A percentile compares a stretch with the other conserved stretches of the same genome.
phyloP scores from a whole-genome alignment of 1,140 invertebrate species.

The Drosophila pruinosa region DNA sequence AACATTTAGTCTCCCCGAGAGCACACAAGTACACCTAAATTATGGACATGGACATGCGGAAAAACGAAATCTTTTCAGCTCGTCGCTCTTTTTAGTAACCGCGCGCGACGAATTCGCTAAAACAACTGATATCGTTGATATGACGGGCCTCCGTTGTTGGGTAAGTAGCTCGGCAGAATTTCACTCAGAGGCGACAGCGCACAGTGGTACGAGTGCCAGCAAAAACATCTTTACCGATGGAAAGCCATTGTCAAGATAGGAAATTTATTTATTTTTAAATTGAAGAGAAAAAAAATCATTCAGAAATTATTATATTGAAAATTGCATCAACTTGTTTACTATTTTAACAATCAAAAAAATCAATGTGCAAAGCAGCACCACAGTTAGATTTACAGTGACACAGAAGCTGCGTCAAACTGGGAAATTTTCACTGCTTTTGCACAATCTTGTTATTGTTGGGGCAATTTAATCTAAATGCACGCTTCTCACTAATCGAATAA shows the following conservation, averaged over 20 bases:
- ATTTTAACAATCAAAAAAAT: not conserved
- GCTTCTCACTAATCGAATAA: constrained; percentile 40
- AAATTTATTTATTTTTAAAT: not conserved
- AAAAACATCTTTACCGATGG: constrained; percentile 9
- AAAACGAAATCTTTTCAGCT: constrained; percentile 36
- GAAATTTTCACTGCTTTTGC: constrained; percentile 52
- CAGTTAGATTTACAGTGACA: constrained; percentile 5
- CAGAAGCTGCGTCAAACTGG: constrained; percentile 34
- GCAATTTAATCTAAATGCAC: constrained; percentile 27
- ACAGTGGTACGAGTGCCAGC: constrained; percentile 18
- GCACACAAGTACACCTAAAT: constrained; percentile 35
- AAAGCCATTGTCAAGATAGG: too few species aligned
- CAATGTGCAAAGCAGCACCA: constrained; percentile 13
- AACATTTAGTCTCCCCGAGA: constrained; percentile 13
- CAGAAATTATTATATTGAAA: too few species aligned
- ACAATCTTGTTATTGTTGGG: constrained; percentile 40
- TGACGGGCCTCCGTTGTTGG: constrained; percentile 69
- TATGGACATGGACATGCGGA: constrained; percentile 46
- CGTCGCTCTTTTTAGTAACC: constrained; percentile 40
- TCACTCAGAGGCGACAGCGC: constrained; percentile 45
- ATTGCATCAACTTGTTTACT: not conserved
- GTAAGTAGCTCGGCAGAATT: constrained; percentile 60
- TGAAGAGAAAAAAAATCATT: too few species aligned
- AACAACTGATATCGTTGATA: constrained; percentile 79
- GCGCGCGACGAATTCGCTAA: constrained; percentile 73